A percentile compares a stretch with the other conserved stretches of the same genome.
Evolutionary conservation across 2,113 vertebrate genomes (phyloP).

Genomic region (Prionailurus bengalensis): DNA sequence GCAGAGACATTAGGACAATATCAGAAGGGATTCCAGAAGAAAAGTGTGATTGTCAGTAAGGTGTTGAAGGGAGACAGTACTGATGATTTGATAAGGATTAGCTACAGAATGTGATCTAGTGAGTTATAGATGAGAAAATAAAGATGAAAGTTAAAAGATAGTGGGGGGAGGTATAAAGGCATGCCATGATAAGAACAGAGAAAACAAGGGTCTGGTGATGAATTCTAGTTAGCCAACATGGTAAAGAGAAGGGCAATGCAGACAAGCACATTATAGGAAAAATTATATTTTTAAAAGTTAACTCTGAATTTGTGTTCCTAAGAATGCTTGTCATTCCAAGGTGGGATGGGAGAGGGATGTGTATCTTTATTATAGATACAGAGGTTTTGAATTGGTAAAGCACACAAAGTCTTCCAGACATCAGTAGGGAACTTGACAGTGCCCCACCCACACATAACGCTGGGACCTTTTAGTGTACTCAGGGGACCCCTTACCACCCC

Average conservation of each 20-base stretch:
- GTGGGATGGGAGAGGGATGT: not conserved
- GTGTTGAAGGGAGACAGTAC: not conserved
- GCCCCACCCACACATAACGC: not conserved
- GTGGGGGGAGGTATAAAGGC: not conserved
- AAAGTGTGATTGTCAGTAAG: not conserved
- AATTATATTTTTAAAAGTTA: not conserved
- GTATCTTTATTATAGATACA: not conserved
- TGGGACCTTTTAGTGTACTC: not conserved
- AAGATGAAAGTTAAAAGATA: not conserved
- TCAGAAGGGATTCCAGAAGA: not conserved
- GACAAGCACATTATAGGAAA: not conserved
- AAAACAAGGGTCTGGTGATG: not conserved
- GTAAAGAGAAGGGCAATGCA: not conserved
- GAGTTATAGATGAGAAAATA: not conserved
- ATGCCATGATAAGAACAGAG: not conserved
- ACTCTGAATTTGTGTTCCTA: not conserved
- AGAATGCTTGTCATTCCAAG: not conserved
- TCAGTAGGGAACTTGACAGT: not conserved
- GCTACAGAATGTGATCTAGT: not conserved
- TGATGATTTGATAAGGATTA: not conserved
- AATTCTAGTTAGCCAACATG: not conserved
- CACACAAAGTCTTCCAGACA: not conserved
- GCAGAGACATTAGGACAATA: not conserved
- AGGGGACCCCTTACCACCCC: not conserved
- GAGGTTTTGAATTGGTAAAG: not conserved